A percentile compares a stretch with the other conserved stretches of the same genome.
Conservation (phyloP, 2,113 vertebrate species). For the Tetraodon nigroviridis region DNA sequence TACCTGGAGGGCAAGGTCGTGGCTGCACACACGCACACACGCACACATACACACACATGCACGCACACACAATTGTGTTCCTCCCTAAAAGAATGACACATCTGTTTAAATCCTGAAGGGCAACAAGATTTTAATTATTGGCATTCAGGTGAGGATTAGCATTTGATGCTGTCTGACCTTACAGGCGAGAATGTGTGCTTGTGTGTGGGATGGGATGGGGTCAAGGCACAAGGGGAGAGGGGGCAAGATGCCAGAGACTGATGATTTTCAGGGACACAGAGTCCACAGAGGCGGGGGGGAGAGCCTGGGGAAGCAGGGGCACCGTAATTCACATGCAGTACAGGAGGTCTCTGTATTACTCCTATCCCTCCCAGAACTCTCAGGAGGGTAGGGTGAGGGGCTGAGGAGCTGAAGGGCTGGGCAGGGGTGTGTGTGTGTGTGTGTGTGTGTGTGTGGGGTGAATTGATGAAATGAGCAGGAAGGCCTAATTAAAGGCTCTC, state of each 20-base stretch:
- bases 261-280: constrained; percentile 55
- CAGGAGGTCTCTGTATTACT: constrained; percentile 77
- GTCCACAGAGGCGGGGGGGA: constrained; percentile 22
- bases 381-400: constrained; percentile 60
- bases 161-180: constrained; percentile 75
- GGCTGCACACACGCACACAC: constrained; percentile 20
- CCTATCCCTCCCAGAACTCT: constrained; percentile 73
- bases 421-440: too few species aligned
- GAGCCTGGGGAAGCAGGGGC: constrained; percentile 38
- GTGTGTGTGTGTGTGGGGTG: constrained; percentile 43
- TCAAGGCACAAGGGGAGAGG: constrained; percentile 1
- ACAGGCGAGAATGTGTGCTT: constrained; percentile 56
- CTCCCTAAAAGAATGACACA: constrained; percentile 26
- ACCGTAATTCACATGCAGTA: constrained; percentile 82
- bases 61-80: constrained; percentile 18
- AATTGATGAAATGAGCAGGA: constrained; percentile 96
- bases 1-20: constrained; percentile 57
- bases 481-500: constrained; percentile 99
- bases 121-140: constrained; percentile 62
- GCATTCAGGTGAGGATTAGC: constrained; percentile 73
- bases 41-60: constrained; percentile 18
- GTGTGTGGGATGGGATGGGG: constrained; percentile 43
- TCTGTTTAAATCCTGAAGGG: constrained; percentile 64
- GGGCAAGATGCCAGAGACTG: constrained; percentile 15
- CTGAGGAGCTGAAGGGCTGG: too few species aligned